Base-by-base conservation (phyloP, 2,113 vertebrate species). In the Epinephelus lanceolatus region DNA sequence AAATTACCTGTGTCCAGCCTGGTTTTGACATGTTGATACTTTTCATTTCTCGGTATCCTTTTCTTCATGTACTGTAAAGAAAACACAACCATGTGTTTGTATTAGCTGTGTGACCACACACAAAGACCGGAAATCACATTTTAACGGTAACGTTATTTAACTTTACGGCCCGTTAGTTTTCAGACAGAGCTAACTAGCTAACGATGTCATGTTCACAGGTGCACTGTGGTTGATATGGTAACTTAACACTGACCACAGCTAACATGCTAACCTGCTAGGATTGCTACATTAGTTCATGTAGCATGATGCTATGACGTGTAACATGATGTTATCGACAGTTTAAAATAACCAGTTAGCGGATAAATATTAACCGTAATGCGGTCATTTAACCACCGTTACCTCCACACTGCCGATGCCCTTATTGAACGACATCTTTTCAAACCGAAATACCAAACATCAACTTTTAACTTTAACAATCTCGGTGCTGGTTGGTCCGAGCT, bases 1-100 rank as follows among this genome's bases (percentile, higher is more conserved):
- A 30, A 21, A 2, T 90, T 88, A 99, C 98, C 98, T 19, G 98
- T 99, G 67, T 99, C 97, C 6, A 99, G 91, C 72, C 96, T 96
- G 30, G 97, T 95, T 92, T 96, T 98, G 33, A 99, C 86, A 72
- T 99, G 95, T 3, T 96, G 95, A 67, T 98, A 99, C 37, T 93
- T 97, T 30, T 97, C 96, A 84, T 99, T 99, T 87, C 94, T 96
- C 18, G 97, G 98, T 76, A 97, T 96, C 80, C 93, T 96, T 86
- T 95, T 98, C 55, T 92, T 96, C 83, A 99, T 90, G 85, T 96
- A 97, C 98, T 99, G 57, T 37, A 62, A 76, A 0, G 55, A 74
- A 71, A 67, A 33, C 9, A 59, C 15, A 76, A 13, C 6, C 17
- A 30, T 14, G 9, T 2, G 1, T 27, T 51, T 40, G 4, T 4